These are phyloP conservation scores for Drosophila barbarae DNA, from an alignment of 2,888 invertebrate genomes.

Conservation along the genomic window DNA sequence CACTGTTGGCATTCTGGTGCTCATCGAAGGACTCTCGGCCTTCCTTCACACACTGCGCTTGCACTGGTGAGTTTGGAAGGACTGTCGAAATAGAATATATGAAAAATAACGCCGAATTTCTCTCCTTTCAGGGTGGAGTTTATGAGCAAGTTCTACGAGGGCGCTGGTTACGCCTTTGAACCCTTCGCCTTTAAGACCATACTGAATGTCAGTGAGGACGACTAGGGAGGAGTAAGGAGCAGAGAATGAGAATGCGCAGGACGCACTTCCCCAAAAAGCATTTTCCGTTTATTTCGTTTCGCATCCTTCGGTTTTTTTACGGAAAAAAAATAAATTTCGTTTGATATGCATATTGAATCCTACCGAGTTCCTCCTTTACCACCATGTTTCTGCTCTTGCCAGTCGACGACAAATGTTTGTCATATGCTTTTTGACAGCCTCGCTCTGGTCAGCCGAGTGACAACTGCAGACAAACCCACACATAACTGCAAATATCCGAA, in stretches of 20 bases:
- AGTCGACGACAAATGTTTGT: conserved; percentile 53
- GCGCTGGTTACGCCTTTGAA: conserved; percentile 89
- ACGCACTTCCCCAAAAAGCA: conserved; percentile 43
- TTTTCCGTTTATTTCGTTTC: conserved; percentile 39
- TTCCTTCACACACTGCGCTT: conserved; percentile 98
- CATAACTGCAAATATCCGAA: conserved; percentile 36
- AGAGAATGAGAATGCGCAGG: conserved; percentile 40
- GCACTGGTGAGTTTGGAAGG: conserved; percentile 87
- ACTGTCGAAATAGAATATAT: not conserved
- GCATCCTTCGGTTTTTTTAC: conserved; percentile 25
- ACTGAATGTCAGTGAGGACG: conserved; percentile 82
- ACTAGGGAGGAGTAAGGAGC: conserved; percentile 59
- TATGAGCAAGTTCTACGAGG: conserved; percentile 95
- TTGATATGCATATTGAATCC: conserved; percentile 56
- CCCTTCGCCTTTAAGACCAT: conserved; percentile 92
- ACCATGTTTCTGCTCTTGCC: conserved; percentile 48
- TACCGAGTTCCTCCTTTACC: conserved; percentile 20
- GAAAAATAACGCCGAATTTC: not conserved
- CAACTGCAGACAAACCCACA: conserved; percentile 41
- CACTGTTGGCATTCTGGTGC: conserved; percentile 95
- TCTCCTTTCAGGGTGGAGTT: conserved; percentile 89
- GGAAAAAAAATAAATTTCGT: conserved; percentile 49
- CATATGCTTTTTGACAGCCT: conserved; percentile 58
- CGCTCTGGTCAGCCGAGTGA: conserved; percentile 49
- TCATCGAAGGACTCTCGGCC: conserved; percentile 99